Evolutionary conservation across 2,888 invertebrate genomes (phyloP), one percentile per base, ranked within the genome.

Genomic region (Oligia strigilis): DNA sequence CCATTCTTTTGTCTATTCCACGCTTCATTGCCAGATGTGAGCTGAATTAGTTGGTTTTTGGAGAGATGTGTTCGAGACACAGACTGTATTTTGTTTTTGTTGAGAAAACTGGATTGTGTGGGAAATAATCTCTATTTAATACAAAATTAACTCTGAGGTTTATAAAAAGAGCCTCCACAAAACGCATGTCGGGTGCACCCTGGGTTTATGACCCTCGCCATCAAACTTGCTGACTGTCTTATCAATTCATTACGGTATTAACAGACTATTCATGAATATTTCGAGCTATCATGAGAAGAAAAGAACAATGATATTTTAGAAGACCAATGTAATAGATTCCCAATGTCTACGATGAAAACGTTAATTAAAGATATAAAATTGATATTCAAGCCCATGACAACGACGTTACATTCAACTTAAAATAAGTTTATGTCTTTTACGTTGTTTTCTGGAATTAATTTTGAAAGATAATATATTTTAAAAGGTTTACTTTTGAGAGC

Each of bases 1-100:
- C 40, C 19, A 80, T 86, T 86, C 86, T 82, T 78, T 88, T 88
- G 88, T 86, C 88, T 86, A 74, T 76, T 83, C 64, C 66, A 67
- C 49, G 67, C 76, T 88, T 86, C 86, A 82, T 65, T 52, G 67
- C 73, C 86, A 86, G 86, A 82, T 88, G 88, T 76, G 77, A 40
- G 65, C 66, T 52, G 46, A 76, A 88, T 85, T 78, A 78, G 60
- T 72, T 65, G 69, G 75, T 70, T 88, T 49, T 81, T 71, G 49
- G 70, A 62, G 71, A 40, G 6, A 40, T 65, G 64, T 46, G 67
- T 72, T 77, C 14, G 62, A 29, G 64, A 80, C 62, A 62, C 67
- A 11, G 14, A 60, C 58, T 29, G 72, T 62, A 62, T 84, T 67
- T 85, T 74, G 72, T 85, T 85, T 85, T 67, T 67, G 72, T 67